Evolutionary conservation across 2,113 vertebrate genomes (phyloP), one percentile per base, ranked within the genome.

Genomic region (Phrynocephalus versicolor): DNA sequence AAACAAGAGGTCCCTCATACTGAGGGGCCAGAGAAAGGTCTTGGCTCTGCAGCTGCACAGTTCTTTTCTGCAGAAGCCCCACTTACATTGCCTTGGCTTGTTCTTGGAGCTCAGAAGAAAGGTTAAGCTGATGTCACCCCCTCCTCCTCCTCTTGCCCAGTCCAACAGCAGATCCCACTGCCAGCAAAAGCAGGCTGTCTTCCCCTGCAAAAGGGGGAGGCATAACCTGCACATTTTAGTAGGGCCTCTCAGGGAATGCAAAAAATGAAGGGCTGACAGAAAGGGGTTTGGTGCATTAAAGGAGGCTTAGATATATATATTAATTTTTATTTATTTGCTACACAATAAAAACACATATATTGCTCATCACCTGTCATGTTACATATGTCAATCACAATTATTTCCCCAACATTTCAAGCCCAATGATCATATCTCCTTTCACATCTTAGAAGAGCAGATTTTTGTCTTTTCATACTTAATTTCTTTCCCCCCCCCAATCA

Each of bases 51-150:
- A 94, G 93, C 91, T 93, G 91, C 89, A 87, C 70, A 75, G 87
- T 72, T 41, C 82, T 92, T 67, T 57, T 75, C 88, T 88, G 78
- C 80, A 88, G 89, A 92, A 58, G 65, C 89, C 87, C 85, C 88
- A 80, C 91, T 89, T 89, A 82, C 84, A 89, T 88, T 91, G 86
- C 74, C 79, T 84, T 92, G 81, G 89, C 82, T 93, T 89, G 58
- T 41, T 91, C 81, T 78, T 88, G 84, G 84, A 41, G 85, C 90
- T 93, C 79, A 75, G 82, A 93, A 88, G 79, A 88, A 91, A 92
- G 89, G 85, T 90, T 91, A 93, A 87, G 84, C 45, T 92, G 85
- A 89, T 93, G 92, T 93, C 90, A 91, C 91, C 90, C 93, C 93
- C 87, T 88, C 93, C 87, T 88, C 87, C 62, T 93, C 93, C 87